A percentile compares a stretch with the other conserved stretches of the same genome.
Conservation (phyloP, 2,797 vertebrate genomes). For the Gymnoscopelus braueri region DNA sequence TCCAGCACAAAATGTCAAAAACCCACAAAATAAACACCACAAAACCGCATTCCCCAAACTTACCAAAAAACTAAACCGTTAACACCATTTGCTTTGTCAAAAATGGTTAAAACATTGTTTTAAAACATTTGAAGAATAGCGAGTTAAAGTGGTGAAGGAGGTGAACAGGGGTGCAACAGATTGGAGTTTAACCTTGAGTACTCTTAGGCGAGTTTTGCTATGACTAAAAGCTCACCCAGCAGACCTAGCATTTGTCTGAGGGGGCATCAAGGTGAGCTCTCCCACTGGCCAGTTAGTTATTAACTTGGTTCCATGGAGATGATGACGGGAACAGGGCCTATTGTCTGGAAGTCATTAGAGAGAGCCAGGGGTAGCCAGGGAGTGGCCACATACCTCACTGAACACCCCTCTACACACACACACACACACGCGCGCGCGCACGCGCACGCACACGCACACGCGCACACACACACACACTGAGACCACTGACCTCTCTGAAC, state of each 20-base stretch:
- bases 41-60: too few species aligned
- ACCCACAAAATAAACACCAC: too few species aligned
- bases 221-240: constrained; percentile 36
- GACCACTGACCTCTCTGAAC: constrained; percentile 10
- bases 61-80: too few species aligned
- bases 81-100: too few species aligned
- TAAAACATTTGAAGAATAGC: too few species aligned
- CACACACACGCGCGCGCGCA: constrained; percentile 17
- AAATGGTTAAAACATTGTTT: too few species aligned
- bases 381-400: constrained; percentile 78
- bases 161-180: too few species aligned
- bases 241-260: constrained; percentile 29
- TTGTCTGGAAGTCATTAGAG: constrained; percentile 86
- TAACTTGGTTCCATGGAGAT: constrained; percentile 83
- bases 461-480: constrained; percentile 8
- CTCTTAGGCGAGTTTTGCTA: too few species aligned
- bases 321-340: constrained; percentile 75
- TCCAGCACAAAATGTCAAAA: too few species aligned
- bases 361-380: constrained; percentile 77
- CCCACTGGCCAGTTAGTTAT: constrained; percentile 72
- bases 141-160: too few species aligned
- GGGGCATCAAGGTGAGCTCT: constrained; percentile 57
- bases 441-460: constrained; percentile 19
- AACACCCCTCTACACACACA: constrained; percentile 58
- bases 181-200: too few species aligned